Base-by-base conservation (phyloP, 1,140 invertebrate genomes). In the Helicoverpa zea region DNA sequence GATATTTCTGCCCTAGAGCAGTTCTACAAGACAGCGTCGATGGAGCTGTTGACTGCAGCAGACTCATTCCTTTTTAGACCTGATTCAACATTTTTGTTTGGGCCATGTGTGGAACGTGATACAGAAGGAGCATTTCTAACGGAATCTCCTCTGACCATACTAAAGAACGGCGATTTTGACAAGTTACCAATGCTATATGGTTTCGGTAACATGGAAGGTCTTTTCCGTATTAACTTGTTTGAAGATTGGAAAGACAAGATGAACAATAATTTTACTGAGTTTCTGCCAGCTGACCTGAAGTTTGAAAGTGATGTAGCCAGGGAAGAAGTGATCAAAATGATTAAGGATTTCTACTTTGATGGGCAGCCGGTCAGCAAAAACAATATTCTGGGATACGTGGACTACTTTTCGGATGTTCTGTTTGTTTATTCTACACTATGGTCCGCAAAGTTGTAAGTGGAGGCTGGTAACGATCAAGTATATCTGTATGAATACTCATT, bases 41-140 rank as follows among this genome's bases (percentile, higher is more conserved):
- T 58, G 18, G 83, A 86, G 1, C 0, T 54, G 29, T 51, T 90
- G 13, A 75, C 23, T n/a, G 73, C 51, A 3, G 73, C 51, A 3
- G 14, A 80, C 30, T 10, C 56, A 64, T 64, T 79, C 47, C 10
- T 79, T 12, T 68, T 43, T 12, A 76, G 58, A 70, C 72, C 54
- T 56, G 87, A 90, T 78, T 70, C 81, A 18, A 79, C 73, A 10
- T 80, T 84, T 70, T 0, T 81, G 1, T 87, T 88, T 52, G 2
- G 68, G 0, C 87, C 88, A 7, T 90, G 90, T 70, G 74, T 91
- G 7, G 90, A 91, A 72, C 59, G 70, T 3, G 63, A 86, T 35
- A 30, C 66, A 13, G 80, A 81, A 10, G 86, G 87, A 68, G 78
- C n/a, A 3, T 89, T 91, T 74, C 81, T 90, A 10, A 49, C 70